Base-by-base conservation (phyloP, 2,797 vertebrate genomes). In the Glossophaga mutica region DNA sequence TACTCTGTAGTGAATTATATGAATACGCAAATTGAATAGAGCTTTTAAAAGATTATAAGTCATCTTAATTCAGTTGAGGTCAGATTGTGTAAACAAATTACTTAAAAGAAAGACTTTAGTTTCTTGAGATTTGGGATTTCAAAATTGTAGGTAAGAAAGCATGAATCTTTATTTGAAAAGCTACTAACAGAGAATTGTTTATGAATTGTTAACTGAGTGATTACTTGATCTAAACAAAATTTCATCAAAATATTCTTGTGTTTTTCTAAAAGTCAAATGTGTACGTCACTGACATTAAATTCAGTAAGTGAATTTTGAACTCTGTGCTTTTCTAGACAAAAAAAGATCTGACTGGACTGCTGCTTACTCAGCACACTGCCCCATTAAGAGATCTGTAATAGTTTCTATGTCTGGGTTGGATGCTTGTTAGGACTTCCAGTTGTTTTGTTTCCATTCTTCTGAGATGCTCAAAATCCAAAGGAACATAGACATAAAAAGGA, bases 381-480 rank as follows among this genome's bases (percentile, higher is more conserved):
- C 91, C 39, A 48, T 55, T 87, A 87, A 34, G n/a, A 73, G 24
- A 83, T 44, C 14, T 67, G 14, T 46, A 71, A 86, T 26, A 89
- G 37, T 83, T 83, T 70, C 46, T 59, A 18, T 42, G 11, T 59
- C 26, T 88, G 71, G 44, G 37, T 44, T 85, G 57, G 73, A 62
- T 85, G 82, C 42, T 82, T 52, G 32, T 96, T 67, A 87, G n/a
- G 10, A 65, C 86, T 71, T 76, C 91, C 44, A 86, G 37, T 71
- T 77, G 24, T 78, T 95, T 94, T 87, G 46, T 55, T 89, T 83
- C 48, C 19, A n/a, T 73, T 92, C 29, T 83, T 91, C 29, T 78
- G 21, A 82, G 18, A 85, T 37, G 85, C 44, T 84, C 29, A 85
- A 94, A 91, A 89, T 39, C 39, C 57, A 90, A 92, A 88, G 39